Base-by-base conservation (phyloP, 2,888 invertebrate genomes). In the Scaptomyza caliginosa region DNA sequence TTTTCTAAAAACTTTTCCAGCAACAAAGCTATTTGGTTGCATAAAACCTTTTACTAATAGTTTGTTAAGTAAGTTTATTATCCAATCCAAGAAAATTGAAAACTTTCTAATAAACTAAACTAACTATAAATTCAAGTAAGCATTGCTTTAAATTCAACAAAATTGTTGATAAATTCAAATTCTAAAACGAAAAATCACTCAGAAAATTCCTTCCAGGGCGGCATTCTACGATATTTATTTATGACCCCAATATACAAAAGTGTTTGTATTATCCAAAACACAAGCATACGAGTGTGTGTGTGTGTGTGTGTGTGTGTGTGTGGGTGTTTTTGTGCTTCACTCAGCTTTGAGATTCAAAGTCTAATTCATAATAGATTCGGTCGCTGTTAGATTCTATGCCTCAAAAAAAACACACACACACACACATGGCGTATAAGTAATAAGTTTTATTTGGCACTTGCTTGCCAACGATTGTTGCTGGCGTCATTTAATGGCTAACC, bases 351-450 rank as follows among this genome's bases (percentile, higher is more conserved):
- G 86, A 81, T 86, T 82, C 86, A 86, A 77, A 54, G 84, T 86
- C 88, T 83, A 82, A 82, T 82, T 83, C 88, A 88, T 87, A 81
- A 84, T 87, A 88, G 86, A 82, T 88, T 86, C 88, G 75, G 83
- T 72, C 56, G 86, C 66, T 66, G 36, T 62, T 52, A 52, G 3
- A 46, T 60, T 62, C n/a, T 56, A 34, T 43, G 60, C 50, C 24
- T 36, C 59, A 52, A 13, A 65, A 52, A 60, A 82, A 77, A 68
- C 67, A 55, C 64, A 82, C 85, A 67, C 66, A 34, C 7, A 16
- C 1, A 32, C 6, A 13, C 32, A 34, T 63, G 82, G 87, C 88
- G 83, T 88, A 83, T 83, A 88, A 88, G 83, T 86, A 86, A 83
- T 83, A 86, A 88, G 88, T 82, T 82, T 84, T 84, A 83, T 83